phyloP scores from a whole-genome alignment of 2,888 invertebrate species.

The Acanthacorydalis orientalis region DNA sequence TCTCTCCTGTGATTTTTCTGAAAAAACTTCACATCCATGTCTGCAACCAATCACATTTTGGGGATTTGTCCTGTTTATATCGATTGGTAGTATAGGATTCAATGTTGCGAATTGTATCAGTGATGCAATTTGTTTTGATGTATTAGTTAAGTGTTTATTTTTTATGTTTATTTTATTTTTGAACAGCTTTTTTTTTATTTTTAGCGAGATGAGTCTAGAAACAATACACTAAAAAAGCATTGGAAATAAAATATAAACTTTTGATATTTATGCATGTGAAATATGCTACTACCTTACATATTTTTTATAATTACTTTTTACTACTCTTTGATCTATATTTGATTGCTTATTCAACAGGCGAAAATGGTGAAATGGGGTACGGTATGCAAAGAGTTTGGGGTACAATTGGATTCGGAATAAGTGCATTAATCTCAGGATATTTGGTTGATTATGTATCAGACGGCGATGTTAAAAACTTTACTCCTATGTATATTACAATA shows the following conservation, averaged over 20 bases:
- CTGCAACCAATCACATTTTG: conserved; percentile 41
- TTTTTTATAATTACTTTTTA: conserved; percentile 1
- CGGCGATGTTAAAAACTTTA: conserved; percentile 42
- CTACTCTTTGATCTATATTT: neutral
- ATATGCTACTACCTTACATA: neutral
- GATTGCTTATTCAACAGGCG: conserved; percentile 29
- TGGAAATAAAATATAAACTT: too few species aligned
- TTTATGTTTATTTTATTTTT: too few species aligned
- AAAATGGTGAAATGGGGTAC: conserved; percentile 48
- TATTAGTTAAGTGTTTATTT: conserved; percentile 41
- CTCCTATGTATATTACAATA: conserved; percentile 55
- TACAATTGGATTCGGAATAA: conserved; percentile 59
- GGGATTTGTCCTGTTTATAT: conserved; percentile 54
- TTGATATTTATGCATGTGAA: too few species aligned
- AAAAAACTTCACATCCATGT: conserved; percentile 8
- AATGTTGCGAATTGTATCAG: conserved; percentile 76
- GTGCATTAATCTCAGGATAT: conserved; percentile 54
- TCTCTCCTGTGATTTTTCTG: conserved; percentile 18
- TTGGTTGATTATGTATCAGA: conserved; percentile 47
- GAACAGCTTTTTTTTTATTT: too few species aligned
- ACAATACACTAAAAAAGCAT: neutral
- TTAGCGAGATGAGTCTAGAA: too few species aligned
- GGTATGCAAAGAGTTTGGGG: conserved; percentile 73
- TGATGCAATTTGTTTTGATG: conserved; percentile 81
- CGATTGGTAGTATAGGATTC: conserved; percentile 59